These are phyloP conservation scores for Dione juno DNA, from an alignment of 2,888 invertebrate species.

Conservation along the genomic window DNA sequence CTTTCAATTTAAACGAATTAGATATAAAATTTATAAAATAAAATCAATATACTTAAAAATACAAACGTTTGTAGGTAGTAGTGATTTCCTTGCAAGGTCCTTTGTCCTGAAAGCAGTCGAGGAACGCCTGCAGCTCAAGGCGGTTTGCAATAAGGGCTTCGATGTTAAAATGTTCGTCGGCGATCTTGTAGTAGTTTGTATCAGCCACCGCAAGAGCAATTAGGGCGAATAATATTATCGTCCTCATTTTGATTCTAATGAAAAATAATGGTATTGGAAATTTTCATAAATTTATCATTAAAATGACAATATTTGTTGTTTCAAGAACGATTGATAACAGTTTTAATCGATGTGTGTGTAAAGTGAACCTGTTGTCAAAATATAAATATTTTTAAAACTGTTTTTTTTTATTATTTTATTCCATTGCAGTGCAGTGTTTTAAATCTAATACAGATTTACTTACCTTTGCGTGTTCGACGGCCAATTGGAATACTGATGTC, in stretches of 20 bases:
- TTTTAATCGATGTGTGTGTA: no score
- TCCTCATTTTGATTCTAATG: slow-evolving; percentile 26
- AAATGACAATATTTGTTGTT: no score
- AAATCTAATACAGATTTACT: no score
- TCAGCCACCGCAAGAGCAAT: slow-evolving; percentile 46
- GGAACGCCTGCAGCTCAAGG: slow-evolving; percentile 49
- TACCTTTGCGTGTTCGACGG: no score
- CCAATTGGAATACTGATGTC: no score
- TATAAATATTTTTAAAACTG: no score
- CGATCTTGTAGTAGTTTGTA: slow-evolving; percentile 55
- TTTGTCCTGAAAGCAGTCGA: slow-evolving; percentile 58
- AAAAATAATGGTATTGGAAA: neutral
- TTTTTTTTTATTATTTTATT: no score
- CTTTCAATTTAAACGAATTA: no score
- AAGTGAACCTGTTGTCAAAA: no score
- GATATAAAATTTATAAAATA: neutral
- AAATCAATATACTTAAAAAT: neutral
- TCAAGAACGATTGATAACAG: no score
- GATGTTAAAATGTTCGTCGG: slow-evolving; percentile 62
- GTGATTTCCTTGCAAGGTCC: slow-evolving; percentile 51
- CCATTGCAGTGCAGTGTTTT: no score
- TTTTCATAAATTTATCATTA: no score
- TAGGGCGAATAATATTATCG: slow-evolving; percentile 42
- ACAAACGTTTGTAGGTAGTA: slow-evolving; percentile 59
- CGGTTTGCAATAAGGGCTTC: slow-evolving; percentile 51